Evolutionary conservation across 1,140 invertebrate species (phyloP), one percentile per base, ranked within the genome.

Genomic region (Rhizoglyphus robini): DNA sequence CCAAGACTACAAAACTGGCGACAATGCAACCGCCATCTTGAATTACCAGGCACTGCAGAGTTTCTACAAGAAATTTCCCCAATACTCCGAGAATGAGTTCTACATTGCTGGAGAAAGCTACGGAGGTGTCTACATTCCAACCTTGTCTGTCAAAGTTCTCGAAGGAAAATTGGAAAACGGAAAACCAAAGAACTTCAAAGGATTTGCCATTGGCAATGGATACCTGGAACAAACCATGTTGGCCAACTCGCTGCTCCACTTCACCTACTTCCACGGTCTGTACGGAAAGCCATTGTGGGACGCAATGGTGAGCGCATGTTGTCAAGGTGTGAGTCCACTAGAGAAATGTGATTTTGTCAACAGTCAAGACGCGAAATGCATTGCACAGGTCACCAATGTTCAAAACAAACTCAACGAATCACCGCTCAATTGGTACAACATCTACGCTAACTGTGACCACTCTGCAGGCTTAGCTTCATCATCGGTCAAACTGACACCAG

Each of bases 131-230:
- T 78, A 78, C 59, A 70, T 80, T 31, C 78, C 78, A 27, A 82
- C 81, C 1, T 69, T 82, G 31, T 75, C 79, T 20, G 74, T 76
- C 18, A 69, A 81, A 0, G 70, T 75, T 46, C 72, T 76, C 46
- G 71, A 75, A 46, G n/a, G n/a, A n/a, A n/a, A n/a, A n/a, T n/a
- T n/a, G n/a, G 32, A 67, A 5, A 65, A 68, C 18, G 58, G 60
- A 18, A n/a, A 61, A 15, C 30, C 59, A 2, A 75, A 79, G 11
- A 78, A 78, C 63, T 76, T 78, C 30, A 71, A 77, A 67, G 80
- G 80, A 31, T 76, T 80, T 71, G 77, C 74, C 30, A 74, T 81
- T 67, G 80, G 80, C 47, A 81, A 81, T 75, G 80, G 79, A 31
- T 71, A 78, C 51, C 72, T 76, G 15, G 74, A 74, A 69, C 69